Percentiles rank a stretch among this genome's conserved stretches.
Evolutionary conservation across 2,888 invertebrate genomes (phyloP).

Genomic region (Acronicta alni): DNA sequence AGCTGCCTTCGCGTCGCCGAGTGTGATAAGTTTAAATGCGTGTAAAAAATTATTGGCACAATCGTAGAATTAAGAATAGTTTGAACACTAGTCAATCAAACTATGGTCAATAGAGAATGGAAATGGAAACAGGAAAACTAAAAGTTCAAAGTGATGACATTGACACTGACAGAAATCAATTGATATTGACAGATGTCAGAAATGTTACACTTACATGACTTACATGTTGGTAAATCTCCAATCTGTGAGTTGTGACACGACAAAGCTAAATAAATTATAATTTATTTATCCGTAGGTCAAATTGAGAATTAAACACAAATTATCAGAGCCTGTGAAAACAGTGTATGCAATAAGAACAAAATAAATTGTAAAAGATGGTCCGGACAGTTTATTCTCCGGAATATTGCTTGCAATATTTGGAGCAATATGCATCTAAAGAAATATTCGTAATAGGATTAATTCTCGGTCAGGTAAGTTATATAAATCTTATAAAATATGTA

Average conservation of each 20-base stretch:
- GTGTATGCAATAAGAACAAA: conserved; percentile 17
- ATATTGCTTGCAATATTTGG: conserved; percentile 91
- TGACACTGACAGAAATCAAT: neutral
- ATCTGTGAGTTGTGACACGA: conserved; percentile 52
- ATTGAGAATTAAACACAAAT: too few relatives aligned
- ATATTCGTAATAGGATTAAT: conserved; percentile 93
- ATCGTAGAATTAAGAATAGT: too few relatives aligned
- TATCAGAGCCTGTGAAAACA: conserved; percentile 3
- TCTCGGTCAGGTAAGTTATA: conserved; percentile 92
- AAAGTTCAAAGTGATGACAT: too few relatives aligned
- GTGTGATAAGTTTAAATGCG: too few relatives aligned
- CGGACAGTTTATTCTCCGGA: conserved; percentile 92
- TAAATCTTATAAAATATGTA: neutral
- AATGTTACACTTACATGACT: too few relatives aligned
- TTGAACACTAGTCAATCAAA: too few relatives aligned
- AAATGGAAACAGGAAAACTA: too few relatives aligned
- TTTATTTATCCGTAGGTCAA: too few relatives aligned
- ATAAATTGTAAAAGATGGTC: conserved; percentile 87
- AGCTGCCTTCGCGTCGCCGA: too few relatives aligned
- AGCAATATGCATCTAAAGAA: conserved; percentile 90
- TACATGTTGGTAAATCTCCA: conserved; percentile 10
- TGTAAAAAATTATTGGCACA: too few relatives aligned
- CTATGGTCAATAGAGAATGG: too few relatives aligned
- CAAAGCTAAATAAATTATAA: conserved; percentile 42
- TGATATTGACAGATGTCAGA: too few relatives aligned